phyloP scores from a whole-genome alignment of 1,140 invertebrate species.

The Drosophila azteca region DNA sequence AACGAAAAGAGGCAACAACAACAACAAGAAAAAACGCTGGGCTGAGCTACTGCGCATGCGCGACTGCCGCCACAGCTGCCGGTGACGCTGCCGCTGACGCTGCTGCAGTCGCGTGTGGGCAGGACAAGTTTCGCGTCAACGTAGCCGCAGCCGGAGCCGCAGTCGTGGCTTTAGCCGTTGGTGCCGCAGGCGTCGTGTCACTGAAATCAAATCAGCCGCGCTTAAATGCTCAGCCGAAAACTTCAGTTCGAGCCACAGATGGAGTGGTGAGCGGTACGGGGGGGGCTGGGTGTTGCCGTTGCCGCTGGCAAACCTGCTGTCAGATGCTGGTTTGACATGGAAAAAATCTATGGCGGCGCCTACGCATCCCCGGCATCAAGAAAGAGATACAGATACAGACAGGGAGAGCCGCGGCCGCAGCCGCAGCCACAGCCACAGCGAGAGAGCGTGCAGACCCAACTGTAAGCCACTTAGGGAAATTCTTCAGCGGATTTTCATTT shows the following conservation, averaged over 20 bases:
- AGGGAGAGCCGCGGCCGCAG: background rate
- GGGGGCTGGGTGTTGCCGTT: constrained; percentile 6
- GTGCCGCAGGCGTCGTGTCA: constrained; percentile 75
- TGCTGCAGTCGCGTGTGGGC: constrained; percentile 45
- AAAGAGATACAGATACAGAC: constrained; percentile 14
- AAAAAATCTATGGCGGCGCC: constrained; percentile 73
- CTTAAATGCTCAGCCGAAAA: constrained; percentile 79
- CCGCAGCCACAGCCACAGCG: background rate
- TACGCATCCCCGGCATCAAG: constrained; percentile 65
- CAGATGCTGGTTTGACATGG: constrained; percentile 76
- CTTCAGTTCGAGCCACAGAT: constrained; percentile 58
- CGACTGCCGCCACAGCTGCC: constrained; percentile 20
- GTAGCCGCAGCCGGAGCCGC: background rate
- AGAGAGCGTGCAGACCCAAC: constrained; percentile 21
- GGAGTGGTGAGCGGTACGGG: constrained; percentile 1
- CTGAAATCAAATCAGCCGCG: constrained; percentile 79
- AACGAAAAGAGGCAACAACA: constrained; percentile 24
- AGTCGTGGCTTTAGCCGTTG: constrained; percentile 13
- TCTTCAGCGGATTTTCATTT: constrained; percentile 78
- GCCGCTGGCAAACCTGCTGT: constrained; percentile 72
- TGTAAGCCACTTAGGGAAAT: constrained; percentile 77
- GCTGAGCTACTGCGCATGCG: constrained; percentile 49
- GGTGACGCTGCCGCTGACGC: constrained; percentile 21
- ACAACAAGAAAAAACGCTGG: constrained; percentile 40
- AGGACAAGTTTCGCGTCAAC: constrained; percentile 58